Evolutionary conservation across 2,797 vertebrate species (phyloP).

Genomic region (Sorex maritimensis): DNA sequence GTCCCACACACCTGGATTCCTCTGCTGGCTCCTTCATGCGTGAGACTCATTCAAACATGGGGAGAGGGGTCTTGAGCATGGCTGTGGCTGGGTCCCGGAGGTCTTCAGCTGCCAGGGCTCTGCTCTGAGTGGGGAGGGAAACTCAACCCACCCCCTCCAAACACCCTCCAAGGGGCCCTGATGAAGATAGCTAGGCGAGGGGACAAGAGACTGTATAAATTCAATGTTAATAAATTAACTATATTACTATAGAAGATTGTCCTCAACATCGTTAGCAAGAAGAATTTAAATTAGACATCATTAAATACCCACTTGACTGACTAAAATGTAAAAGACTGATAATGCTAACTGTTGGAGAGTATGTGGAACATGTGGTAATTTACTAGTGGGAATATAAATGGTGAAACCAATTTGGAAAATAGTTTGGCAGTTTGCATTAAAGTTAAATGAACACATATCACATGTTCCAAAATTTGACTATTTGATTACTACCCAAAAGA

Average conservation of each 20-base stretch:
- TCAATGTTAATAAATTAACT: not conserved
- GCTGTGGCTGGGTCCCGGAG: too few relatives aligned
- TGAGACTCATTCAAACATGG: too few relatives aligned
- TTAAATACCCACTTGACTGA: not conserved
- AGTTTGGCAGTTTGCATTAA: not conserved
- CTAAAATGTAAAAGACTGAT: conserved; percentile 28
- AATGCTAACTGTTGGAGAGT: not conserved
- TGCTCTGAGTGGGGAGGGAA: too few relatives aligned
- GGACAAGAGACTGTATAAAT: not conserved
- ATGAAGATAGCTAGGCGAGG: too few relatives aligned
- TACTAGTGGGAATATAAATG: not conserved
- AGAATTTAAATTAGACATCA: conserved; percentile 31
- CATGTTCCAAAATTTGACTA: not conserved
- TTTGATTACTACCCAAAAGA: conserved; percentile 13
- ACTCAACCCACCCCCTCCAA: too few relatives aligned
- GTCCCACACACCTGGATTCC: too few relatives aligned
- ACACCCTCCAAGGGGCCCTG: too few relatives aligned
- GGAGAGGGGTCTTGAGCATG: too few relatives aligned
- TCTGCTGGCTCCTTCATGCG: too few relatives aligned
- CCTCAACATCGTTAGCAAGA: not conserved
- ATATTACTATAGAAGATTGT: not conserved
- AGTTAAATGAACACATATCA: not conserved
- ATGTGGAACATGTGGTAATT: not conserved
- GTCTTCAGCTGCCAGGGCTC: too few relatives aligned
- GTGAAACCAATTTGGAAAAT: not conserved